Evolutionary conservation across 2,888 invertebrate genomes (phyloP).

Genomic region (Athalia rosae): DNA sequence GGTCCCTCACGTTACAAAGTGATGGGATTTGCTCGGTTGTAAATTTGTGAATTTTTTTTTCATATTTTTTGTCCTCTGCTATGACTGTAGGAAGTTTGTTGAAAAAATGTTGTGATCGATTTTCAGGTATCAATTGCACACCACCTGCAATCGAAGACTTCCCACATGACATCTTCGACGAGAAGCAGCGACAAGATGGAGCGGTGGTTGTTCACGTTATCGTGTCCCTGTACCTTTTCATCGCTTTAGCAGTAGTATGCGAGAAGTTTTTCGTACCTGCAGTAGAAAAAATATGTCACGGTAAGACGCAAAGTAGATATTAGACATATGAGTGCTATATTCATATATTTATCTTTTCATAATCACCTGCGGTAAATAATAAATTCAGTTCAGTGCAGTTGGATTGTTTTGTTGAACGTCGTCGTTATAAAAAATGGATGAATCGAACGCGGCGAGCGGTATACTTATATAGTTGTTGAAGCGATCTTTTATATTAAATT

Average conservation of each 20-base stretch:
- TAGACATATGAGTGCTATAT: too few species aligned
- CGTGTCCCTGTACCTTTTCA: conserved; percentile 79
- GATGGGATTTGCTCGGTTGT: too few species aligned
- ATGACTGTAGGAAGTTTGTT: neutral
- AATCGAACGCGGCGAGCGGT: neutral
- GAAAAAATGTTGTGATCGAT: conserved; percentile 6
- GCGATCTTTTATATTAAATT: neutral
- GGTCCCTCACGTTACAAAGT: too few species aligned
- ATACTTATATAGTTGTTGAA: neutral
- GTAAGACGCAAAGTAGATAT: conserved; percentile 69
- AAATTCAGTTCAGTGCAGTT: too few species aligned
- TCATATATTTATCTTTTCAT: too few species aligned
- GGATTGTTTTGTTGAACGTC: neutral
- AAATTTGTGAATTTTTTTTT: too few species aligned
- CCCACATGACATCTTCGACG: conserved; percentile 77
- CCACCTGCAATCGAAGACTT: conserved; percentile 80
- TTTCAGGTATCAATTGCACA: conserved; percentile 74
- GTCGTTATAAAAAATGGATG: neutral
- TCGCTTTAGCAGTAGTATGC: conserved; percentile 80
- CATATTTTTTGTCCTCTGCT: neutral
- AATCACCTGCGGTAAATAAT: too few species aligned
- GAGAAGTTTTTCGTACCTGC: conserved; percentile 82
- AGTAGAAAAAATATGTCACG: conserved; percentile 79
- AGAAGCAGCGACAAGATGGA: conserved; percentile 76
- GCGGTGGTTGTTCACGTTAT: conserved; percentile 78